Base-by-base conservation (phyloP, 2,888 invertebrate species). In the Mythimna loreyi region DNA sequence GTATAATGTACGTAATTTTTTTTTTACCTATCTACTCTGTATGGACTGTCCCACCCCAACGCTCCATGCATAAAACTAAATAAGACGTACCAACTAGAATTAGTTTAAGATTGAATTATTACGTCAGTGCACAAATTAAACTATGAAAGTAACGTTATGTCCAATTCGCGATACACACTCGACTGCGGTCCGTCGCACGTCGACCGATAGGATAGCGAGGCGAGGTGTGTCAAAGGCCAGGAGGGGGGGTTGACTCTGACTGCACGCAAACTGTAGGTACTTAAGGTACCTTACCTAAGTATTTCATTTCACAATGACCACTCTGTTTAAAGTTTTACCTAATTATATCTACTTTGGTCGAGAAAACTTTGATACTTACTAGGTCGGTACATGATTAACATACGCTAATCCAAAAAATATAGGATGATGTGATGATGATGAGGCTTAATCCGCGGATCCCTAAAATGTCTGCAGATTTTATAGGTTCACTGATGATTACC, bases 111-210 rank as follows among this genome's bases (percentile, higher is more conserved):
- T 62, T 40, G 40, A 62, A 52, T 40, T 0, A 61, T 36, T 61
- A 61, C 61, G 61, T 61, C 61, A 50, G 61, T 50, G 61, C 50
- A 61, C 50, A 25, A 61, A 61, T 61, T n/a, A n/a, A n/a, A n/a
- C n/a, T n/a, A n/a, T n/a, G 5, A 61, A 33, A 50, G 49, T 50
- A 61, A 50, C 49, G 23, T 2, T 23, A 49, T 4, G 61, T 61
- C 33, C 23, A 61, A 50, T 61, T 23, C 60, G 49, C 60, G 47
- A 60, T 23, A 49, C 60, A 60, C 49, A 60, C 23, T 11, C 49
- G 60, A 60, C 60, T 60, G 60, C n/a, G n/a, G 23, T 23, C 60
- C 60, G 49, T 60, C 60, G 45, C 45, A 21, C 58, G 58, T 49
- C 47, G 49, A 40, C n/a, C n/a, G n/a, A n/a, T n/a, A n/a, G n/a